Percentiles rank a stretch among this genome's conserved stretches.
phyloP scores from a whole-genome alignment of 1,140 invertebrate genomes.

The Euwallacea similis region DNA sequence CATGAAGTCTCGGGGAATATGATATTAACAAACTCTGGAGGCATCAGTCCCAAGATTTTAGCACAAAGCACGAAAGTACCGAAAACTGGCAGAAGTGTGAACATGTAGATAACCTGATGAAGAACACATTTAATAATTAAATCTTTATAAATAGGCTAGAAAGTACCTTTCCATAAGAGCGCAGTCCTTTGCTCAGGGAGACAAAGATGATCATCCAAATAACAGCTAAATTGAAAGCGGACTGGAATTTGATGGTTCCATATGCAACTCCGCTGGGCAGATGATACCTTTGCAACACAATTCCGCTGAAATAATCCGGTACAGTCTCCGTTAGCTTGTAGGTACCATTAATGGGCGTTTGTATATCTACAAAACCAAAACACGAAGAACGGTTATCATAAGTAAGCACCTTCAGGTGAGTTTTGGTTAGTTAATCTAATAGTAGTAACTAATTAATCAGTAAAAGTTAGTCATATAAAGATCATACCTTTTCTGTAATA shows the following conservation, averaged over 20 bases:
- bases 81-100: constrained; percentile 72
- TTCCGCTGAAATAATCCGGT: constrained; percentile 80
- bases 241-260: constrained; percentile 79
- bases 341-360: constrained; percentile 50
- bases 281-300: constrained; percentile 74
- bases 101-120: constrained; percentile 64
- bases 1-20: constrained; percentile 77
- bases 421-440: not conserved
- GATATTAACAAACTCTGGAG: constrained; percentile 64
- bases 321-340: constrained; percentile 75
- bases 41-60: constrained; percentile 72
- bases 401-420: too few relatives aligned
- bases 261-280: constrained; percentile 63
- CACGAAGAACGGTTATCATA: not conserved
- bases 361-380: constrained; percentile 43
- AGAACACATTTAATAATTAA: not conserved
- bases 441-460: not conserved
- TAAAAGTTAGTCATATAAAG: not conserved
- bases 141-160: not conserved
- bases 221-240: constrained; percentile 85
- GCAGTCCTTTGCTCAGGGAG: constrained; percentile 82
- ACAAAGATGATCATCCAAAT: constrained; percentile 91
- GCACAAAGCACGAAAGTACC: constrained; percentile 72
- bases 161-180: constrained; percentile 77
- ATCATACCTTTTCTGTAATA: constrained; percentile 65